These are phyloP conservation scores for Diplazon laetatorius DNA, from an alignment of 2,888 invertebrate species.

Conservation along the genomic window DNA sequence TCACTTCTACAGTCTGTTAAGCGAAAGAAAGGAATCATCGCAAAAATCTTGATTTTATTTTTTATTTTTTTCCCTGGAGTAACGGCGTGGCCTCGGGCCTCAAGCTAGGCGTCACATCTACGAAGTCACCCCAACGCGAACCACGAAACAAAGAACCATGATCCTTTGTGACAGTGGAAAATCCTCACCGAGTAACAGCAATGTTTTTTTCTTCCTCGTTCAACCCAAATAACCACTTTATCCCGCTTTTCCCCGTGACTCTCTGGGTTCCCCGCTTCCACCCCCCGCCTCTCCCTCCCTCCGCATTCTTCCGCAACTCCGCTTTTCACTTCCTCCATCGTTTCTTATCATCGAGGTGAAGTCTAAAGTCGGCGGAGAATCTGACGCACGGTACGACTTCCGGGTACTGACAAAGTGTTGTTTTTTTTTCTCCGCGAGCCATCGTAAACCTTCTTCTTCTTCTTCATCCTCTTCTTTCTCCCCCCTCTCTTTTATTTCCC, in stretches of 20 bases:
- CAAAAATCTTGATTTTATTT: too few species aligned
- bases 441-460: too few species aligned
- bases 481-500: constrained; percentile 24
- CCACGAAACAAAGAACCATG: constrained; percentile 34
- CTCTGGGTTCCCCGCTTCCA: constrained; percentile 1
- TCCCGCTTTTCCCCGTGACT: constrained; percentile 22
- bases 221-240: constrained; percentile 41
- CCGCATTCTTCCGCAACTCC: constrained; percentile 26
- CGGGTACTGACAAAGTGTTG: constrained; percentile 63
- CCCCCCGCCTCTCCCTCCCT: constrained; percentile 30
- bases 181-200: constrained; percentile 27
- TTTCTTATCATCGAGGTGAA: constrained; percentile 55
- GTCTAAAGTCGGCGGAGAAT: constrained; percentile 45
- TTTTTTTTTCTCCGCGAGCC: constrained; percentile 19
- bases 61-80: too few species aligned
- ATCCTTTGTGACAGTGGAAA: constrained; percentile 16
- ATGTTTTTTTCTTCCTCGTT: constrained; percentile 32
- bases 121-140: neutral
- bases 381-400: constrained; percentile 52
- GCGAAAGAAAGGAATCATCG: too few species aligned
- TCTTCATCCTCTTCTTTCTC: neutral
- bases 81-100: too few species aligned
- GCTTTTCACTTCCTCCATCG: constrained; percentile 30
- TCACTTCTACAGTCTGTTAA: too few species aligned
- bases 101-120: too few species aligned